Conservation (phyloP, 2,113 vertebrate species). For the human (Homo sapiens) region DNA sequence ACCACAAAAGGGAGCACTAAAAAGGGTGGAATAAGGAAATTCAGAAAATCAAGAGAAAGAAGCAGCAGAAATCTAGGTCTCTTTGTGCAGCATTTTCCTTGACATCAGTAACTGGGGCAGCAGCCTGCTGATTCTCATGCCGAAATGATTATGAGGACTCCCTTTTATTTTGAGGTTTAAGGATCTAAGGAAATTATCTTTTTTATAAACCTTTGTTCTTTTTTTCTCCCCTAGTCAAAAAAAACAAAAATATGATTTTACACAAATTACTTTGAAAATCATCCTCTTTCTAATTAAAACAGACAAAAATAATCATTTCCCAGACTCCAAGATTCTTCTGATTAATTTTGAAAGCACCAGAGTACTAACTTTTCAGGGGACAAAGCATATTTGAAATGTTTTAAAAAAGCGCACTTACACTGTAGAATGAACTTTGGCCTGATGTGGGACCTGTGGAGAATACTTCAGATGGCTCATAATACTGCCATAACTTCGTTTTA, state of each 20-base stretch:
- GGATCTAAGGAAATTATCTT: neutral
- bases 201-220: neutral
- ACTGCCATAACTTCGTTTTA: neutral
- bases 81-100: neutral
- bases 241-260: neutral
- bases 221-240: neutral
- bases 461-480: neutral
- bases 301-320: neutral
- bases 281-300: neutral
- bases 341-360: neutral
- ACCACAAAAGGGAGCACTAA: neutral
- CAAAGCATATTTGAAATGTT: neutral
- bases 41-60: neutral
- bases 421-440: neutral
- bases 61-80: neutral
- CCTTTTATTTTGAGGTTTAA: neutral
- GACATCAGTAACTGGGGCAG: neutral
- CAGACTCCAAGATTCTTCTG: neutral
- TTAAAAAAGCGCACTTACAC: neutral
- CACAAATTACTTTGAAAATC: neutral
- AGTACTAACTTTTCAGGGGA: accelerated
- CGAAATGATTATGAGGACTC: neutral
- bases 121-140: neutral
- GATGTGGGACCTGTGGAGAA: neutral
- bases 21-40: neutral